Conservation (phyloP, 2,113 vertebrate species). For the Trichomycterus rosablanca region DNA sequence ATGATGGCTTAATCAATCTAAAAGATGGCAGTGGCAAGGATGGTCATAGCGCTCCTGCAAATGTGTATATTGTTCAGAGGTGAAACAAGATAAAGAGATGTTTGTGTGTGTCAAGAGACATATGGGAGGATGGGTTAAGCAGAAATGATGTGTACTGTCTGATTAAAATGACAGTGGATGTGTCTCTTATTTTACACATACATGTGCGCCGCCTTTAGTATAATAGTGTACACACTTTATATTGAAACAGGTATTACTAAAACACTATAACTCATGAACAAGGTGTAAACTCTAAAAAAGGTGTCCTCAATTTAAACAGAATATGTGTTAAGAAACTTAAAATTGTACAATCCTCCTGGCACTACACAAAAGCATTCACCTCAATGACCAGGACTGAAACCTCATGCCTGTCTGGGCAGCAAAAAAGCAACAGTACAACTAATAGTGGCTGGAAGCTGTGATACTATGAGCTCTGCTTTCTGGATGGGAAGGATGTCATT, state of each 20-base stretch:
- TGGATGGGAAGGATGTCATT: too few relatives aligned
- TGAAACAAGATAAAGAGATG: conserved; percentile 39
- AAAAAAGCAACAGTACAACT: too few relatives aligned
- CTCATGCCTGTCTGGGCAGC: too few relatives aligned
- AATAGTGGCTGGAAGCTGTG: too few relatives aligned
- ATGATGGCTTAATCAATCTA: conserved; percentile 58
- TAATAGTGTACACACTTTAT: neutral
- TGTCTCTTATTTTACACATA: too few relatives aligned
- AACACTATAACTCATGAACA: neutral
- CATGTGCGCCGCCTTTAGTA: neutral
- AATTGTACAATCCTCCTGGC: too few relatives aligned
- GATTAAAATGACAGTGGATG: neutral
- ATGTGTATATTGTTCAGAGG: conserved; percentile 51
- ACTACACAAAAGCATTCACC: too few relatives aligned
- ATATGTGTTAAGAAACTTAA: too few relatives aligned
- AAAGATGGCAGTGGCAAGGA: conserved; percentile 16
- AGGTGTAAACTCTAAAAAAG: neutral
- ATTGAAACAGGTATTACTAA: neutral
- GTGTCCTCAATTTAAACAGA: too few relatives aligned
- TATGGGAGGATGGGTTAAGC: neutral
- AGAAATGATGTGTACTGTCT: neutral
- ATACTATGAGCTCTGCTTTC: too few relatives aligned
- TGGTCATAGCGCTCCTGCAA: too few relatives aligned
- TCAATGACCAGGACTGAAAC: too few relatives aligned
- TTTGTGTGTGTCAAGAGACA: conserved; percentile 28